Conservation (phyloP, 2,113 vertebrate genomes). For the Ictalurus punctatus region DNA sequence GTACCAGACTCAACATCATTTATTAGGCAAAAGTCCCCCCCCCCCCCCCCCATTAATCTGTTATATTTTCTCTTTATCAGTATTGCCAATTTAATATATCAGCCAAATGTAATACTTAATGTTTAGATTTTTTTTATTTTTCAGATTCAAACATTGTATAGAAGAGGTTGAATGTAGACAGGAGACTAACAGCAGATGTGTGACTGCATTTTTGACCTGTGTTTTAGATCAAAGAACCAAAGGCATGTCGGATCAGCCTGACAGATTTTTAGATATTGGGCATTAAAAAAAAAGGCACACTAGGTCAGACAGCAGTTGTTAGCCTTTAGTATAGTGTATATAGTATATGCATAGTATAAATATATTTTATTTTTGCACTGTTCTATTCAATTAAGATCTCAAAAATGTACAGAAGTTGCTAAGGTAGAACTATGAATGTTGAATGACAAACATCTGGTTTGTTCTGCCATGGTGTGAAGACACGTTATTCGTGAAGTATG, state of each 20-base stretch:
- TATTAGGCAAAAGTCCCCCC: background rate
- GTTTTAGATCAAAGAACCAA: slow-evolving; percentile 20
- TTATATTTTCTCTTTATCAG: background rate
- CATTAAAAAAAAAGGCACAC: background rate
- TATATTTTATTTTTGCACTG: background rate
- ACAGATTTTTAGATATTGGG: slow-evolving; percentile 17
- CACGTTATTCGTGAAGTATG: background rate
- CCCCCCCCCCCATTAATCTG: background rate
- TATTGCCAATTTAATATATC: background rate
- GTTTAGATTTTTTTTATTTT: background rate
- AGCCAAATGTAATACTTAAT: background rate
- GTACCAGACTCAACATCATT: background rate
- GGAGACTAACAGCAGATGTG: slow-evolving; percentile 32
- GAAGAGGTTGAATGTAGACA: background rate
- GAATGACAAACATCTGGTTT: background rate
- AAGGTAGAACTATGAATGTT: background rate
- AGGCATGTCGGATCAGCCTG: slow-evolving; percentile 39
- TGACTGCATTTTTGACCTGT: background rate
- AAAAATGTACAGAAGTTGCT: background rate
- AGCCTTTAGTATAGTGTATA: background rate
- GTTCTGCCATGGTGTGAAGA: background rate
- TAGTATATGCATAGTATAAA: background rate
- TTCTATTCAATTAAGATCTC: background rate
- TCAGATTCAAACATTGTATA: background rate
- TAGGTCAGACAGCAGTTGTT: background rate